These are phyloP conservation scores for Asarcornis scutulata DNA, from an alignment of 2,113 vertebrate species.

Conservation along the genomic window DNA sequence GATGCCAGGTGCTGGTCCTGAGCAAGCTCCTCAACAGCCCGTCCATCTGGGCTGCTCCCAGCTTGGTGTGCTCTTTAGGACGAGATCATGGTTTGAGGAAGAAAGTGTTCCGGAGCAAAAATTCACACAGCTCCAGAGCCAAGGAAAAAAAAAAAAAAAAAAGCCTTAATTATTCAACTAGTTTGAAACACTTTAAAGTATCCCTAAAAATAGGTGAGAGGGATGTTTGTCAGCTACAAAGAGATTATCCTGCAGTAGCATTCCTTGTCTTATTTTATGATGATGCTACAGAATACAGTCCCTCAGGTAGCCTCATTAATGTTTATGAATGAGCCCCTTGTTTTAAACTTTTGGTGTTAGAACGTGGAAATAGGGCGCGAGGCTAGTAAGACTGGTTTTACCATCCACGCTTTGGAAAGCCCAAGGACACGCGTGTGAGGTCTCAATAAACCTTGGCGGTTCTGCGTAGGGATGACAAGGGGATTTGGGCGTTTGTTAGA, in stretches of 20 bases:
- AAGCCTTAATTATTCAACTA: constrained; percentile 54
- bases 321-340: constrained; percentile 49
- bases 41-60: not conserved
- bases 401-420: not conserved
- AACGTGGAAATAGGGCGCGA: constrained; percentile 39
- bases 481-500: not conserved
- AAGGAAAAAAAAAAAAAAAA: not conserved
- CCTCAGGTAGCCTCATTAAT: constrained; percentile 65
- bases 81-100: not conserved
- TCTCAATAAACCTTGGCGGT: not conserved
- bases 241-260: constrained; percentile 48
- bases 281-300: constrained; percentile 66
- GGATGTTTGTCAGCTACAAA: constrained; percentile 60
- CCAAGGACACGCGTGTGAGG: not conserved
- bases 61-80: not conserved
- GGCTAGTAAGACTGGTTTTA: not conserved
- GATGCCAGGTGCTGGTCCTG: not conserved
- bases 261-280: constrained; percentile 58
- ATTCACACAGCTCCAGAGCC: not conserved
- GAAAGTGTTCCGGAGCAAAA: not conserved
- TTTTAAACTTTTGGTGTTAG: constrained; percentile 21
- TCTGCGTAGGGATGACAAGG: not conserved
- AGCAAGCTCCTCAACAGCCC: not conserved
- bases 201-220: constrained; percentile 68
- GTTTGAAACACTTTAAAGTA: constrained; percentile 60